Conservation (phyloP, 53 echinoderm and acorn worm species). For the Luidia sarsii region DNA sequence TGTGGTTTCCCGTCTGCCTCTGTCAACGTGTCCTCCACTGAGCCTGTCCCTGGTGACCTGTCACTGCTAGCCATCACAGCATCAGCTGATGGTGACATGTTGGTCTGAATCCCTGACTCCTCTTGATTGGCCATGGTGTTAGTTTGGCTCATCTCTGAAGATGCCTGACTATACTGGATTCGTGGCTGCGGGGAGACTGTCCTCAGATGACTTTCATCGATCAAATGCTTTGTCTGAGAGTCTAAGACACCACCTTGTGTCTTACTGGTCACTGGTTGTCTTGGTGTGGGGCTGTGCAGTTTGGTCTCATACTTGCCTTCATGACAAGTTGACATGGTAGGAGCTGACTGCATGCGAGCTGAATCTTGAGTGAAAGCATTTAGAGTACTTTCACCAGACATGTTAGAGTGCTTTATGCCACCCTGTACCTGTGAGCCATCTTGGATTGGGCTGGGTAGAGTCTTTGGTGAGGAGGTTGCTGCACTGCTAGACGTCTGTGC, state of each 20-base stretch:
- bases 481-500: constrained; percentile 12
- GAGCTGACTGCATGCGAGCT: no score
- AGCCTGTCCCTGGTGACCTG: constrained; percentile 1
- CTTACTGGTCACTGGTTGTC: neutral
- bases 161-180: neutral
- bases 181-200: neutral
- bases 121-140: neutral
- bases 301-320: neutral
- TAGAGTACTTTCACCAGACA: neutral
- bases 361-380: neutral
- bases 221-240: neutral
- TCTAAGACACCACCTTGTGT: neutral
- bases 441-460: neutral
- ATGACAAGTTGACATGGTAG: neutral
- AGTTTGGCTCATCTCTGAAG: neutral
- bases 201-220: neutral
- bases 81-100: neutral
- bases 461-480: neutral
- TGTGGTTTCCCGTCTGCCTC: constrained; percentile 62
- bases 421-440: neutral
- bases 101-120: neutral
- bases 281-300: neutral
- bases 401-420: neutral
- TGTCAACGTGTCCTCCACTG: neutral
- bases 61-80: neutral